phyloP scores from a whole-genome alignment of 1,140 invertebrate species.

The Sipha flava region DNA sequence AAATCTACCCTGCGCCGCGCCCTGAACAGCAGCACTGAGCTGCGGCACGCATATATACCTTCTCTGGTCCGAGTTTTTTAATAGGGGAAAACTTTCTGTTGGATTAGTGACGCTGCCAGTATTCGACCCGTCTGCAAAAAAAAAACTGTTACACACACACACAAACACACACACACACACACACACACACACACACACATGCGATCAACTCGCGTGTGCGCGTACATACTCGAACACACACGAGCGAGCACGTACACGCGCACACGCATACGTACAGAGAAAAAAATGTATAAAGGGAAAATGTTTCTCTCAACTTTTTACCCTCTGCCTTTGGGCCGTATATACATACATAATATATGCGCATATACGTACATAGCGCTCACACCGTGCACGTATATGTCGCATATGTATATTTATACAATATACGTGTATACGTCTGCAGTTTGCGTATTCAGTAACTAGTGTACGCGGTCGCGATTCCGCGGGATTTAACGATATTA shows the following conservation, averaged over 20 bases:
- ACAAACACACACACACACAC: neutral
- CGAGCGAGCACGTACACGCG: too few species aligned
- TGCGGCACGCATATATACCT: neutral
- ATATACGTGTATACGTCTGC: too few species aligned
- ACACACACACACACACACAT: too few species aligned
- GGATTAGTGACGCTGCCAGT: conserved; percentile 29
- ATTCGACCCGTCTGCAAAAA: conserved; percentile 26
- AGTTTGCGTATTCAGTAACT: too few species aligned
- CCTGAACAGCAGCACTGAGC: neutral
- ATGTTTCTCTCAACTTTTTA: conserved; percentile 30
- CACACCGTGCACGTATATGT: neutral
- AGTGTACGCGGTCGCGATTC: neutral
- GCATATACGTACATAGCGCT: neutral
- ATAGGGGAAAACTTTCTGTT: conserved; percentile 30
- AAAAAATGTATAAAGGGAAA: conserved; percentile 25
- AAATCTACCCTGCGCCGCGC: neutral
- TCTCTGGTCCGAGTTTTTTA: conserved; percentile 15
- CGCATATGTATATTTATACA: too few species aligned
- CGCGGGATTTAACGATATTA: conserved; percentile 18
- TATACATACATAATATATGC: neutral
- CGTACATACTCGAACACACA: neutral
- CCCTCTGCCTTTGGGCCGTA: neutral
- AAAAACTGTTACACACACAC: too few species aligned
- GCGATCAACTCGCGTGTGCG: too few species aligned
- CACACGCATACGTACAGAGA: neutral